Evolutionary conservation across 2,888 invertebrate species (phyloP).

Genomic region (Thecocarcelia acutangulata): DNA sequence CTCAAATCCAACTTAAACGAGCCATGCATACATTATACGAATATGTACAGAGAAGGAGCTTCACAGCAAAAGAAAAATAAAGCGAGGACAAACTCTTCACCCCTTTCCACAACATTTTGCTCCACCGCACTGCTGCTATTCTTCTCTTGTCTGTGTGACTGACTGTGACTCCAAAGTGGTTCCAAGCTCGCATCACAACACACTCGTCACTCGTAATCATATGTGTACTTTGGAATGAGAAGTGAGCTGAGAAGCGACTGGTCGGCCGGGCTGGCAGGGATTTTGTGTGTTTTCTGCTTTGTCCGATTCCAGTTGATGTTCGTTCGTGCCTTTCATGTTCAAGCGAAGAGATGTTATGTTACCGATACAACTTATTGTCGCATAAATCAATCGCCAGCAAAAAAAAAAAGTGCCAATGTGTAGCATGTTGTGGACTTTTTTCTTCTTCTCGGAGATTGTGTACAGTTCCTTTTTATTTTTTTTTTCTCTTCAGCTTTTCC

Average conservation of each 20-base stretch:
- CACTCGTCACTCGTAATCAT: slow-evolving; percentile 27
- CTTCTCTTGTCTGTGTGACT: background rate
- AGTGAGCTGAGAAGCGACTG: slow-evolving; percentile 32
- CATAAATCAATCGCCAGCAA: slow-evolving; percentile 67
- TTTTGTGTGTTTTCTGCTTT: slow-evolving; percentile 28
- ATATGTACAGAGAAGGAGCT: too few relatives aligned
- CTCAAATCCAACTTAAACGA: slow-evolving; percentile 69
- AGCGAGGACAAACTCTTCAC: slow-evolving; percentile 15
- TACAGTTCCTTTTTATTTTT: too few relatives aligned
- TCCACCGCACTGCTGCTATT: background rate
- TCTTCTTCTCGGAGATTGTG: slow-evolving; percentile 7
- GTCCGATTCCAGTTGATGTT: slow-evolving; percentile 47
- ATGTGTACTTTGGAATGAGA: slow-evolving; percentile 37
- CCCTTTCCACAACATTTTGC: background rate
- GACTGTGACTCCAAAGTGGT: slow-evolving; percentile 22
- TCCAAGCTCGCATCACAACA: slow-evolving; percentile 25
- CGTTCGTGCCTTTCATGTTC: slow-evolving; percentile 67
- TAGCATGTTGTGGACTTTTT: slow-evolving; percentile 62
- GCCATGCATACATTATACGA: slow-evolving; percentile 67
- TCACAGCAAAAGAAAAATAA: slow-evolving; percentile 5
- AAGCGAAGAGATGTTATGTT: slow-evolving; percentile 68
- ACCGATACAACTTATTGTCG: slow-evolving; percentile 69
- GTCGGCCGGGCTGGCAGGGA: slow-evolving; percentile 35
- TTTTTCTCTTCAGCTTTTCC: background rate
- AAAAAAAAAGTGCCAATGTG: slow-evolving; percentile 66